Conservation (phyloP, 2,113 vertebrate species). For the Fulica atra region DNA sequence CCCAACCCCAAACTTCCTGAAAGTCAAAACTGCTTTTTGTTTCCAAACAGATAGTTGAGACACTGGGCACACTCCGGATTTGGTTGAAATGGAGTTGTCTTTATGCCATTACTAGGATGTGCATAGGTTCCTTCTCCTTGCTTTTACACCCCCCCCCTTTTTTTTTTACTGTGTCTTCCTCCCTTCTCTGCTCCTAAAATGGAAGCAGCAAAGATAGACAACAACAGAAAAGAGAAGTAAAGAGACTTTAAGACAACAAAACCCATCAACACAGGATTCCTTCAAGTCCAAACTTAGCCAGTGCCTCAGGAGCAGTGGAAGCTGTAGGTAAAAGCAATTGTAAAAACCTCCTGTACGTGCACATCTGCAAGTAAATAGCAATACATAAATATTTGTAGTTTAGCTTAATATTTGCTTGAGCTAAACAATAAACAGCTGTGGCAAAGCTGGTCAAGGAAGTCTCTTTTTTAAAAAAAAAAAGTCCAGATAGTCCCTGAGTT, state of each 20-base stretch:
- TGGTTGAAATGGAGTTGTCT: not conserved
- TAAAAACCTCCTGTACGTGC: not conserved
- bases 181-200: not conserved
- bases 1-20: not conserved
- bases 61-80: not conserved
- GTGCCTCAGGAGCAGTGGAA: not conserved
- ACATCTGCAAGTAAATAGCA: not conserved
- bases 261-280: not conserved
- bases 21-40: not conserved
- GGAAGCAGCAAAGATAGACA: not conserved
- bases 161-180: not conserved
- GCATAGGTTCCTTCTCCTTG: not conserved
- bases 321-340: not conserved
- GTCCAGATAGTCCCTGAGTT: not conserved
- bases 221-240: not conserved
- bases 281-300: not conserved
- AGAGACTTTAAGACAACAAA: not conserved
- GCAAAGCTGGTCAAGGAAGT: not conserved
- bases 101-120: not conserved
- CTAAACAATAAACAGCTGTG: not conserved
- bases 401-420: not conserved
- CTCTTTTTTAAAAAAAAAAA: too few species aligned
- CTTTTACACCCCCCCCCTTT: not conserved
- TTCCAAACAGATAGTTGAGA: not conserved
- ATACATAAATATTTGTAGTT: not conserved